These are phyloP conservation scores for Coreoperca whiteheadi DNA, from an alignment of 2,113 vertebrate genomes.

Conservation along the genomic window DNA sequence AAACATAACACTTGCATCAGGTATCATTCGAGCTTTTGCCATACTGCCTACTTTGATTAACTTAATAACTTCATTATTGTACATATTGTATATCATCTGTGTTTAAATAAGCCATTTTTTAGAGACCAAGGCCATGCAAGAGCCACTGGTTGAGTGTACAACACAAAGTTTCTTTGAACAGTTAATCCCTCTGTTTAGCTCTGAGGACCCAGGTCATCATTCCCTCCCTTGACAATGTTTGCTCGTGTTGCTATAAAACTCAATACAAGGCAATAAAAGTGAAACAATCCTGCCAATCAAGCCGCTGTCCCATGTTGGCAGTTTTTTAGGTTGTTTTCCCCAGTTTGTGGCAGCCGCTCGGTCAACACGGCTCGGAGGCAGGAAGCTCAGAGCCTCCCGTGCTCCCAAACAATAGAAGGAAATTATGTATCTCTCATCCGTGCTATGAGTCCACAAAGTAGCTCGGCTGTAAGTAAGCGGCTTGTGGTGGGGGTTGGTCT, in stretches of 20 bases:
- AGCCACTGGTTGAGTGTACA: neutral
- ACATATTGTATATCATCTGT: neutral
- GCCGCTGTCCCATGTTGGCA: neutral
- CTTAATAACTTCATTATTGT: neutral
- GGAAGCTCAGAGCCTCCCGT: constrained; percentile 46
- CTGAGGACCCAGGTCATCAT: too few relatives aligned
- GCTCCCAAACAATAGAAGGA: constrained; percentile 78
- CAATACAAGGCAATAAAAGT: too few relatives aligned
- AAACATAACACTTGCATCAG: neutral
- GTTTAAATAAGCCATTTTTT: neutral
- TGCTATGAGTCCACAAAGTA: neutral
- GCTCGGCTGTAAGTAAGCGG: neutral
- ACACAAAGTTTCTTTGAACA: neutral
- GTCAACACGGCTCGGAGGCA: constrained; percentile 26
- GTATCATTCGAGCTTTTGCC: neutral
- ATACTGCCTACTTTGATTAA: neutral
- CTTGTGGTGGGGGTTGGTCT: neutral
- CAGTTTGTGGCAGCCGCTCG: constrained; percentile 15
- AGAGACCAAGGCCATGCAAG: neutral
- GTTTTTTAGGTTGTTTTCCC: neutral
- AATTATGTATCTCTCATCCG: constrained; percentile 49
- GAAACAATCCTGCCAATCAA: too few relatives aligned
- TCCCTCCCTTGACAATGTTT: too few relatives aligned
- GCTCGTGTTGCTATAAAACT: too few relatives aligned
- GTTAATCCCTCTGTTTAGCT: too few relatives aligned